Conservation (phyloP, 2,797 vertebrate genomes). For the Gobio occitaniae region DNA sequence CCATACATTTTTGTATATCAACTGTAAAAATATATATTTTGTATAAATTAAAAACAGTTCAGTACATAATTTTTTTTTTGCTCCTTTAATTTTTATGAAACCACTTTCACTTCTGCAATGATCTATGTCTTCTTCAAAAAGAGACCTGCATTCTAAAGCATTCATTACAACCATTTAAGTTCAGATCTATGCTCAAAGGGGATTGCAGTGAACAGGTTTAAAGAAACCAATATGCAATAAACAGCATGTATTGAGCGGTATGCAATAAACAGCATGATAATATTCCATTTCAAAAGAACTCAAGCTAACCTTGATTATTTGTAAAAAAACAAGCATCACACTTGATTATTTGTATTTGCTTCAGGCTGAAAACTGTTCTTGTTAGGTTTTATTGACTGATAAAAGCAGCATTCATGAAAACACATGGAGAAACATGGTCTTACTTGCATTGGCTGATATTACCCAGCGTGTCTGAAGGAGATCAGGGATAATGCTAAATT, state of each 20-base stretch:
- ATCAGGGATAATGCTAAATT: constrained; percentile 65
- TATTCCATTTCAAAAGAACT: neutral
- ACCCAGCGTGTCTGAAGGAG: constrained; percentile 63
- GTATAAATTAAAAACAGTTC: neutral
- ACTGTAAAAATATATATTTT: neutral
- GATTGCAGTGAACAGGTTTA: neutral
- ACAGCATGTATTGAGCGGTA: neutral
- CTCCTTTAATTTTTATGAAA: no score
- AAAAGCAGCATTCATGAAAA: constrained; percentile 20
- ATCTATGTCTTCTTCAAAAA: neutral
- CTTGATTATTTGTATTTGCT: neutral
- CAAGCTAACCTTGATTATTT: neutral
- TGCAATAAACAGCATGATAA: neutral
- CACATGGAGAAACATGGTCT: neutral
- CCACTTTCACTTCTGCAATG: neutral
- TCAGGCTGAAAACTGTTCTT: neutral
- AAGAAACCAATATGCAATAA: neutral
- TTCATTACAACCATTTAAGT: neutral
- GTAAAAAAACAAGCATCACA: neutral
- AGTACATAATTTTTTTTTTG: neutral
- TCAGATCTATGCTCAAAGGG: neutral
- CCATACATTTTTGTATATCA: neutral
- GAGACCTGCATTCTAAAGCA: neutral
- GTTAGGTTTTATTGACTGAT: constrained; percentile 1
- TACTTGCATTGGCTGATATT: constrained; percentile 32